Base-by-base conservation (phyloP, 2,113 vertebrate genomes). In the Morone saxatilis region DNA sequence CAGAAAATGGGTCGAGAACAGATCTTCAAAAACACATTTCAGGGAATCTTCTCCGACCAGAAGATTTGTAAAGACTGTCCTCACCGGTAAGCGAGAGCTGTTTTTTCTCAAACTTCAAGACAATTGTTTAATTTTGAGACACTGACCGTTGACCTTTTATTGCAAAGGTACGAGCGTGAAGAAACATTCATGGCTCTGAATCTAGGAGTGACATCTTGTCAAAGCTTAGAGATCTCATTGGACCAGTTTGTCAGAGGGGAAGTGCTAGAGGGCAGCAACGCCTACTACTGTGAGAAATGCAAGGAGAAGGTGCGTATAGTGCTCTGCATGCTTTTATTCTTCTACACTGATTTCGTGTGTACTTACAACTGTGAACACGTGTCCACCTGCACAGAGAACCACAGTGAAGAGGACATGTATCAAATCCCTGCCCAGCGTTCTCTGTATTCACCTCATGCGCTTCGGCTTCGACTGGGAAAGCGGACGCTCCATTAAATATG, bases 41-140 rank as follows among this genome's bases (percentile, higher is more conserved):
- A 99, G 94, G 98, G 98, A 66, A 98, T 99, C 87, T 99, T 98
- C 93, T 99, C 98, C 0, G 98, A 99, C 93, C 98, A 99, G 96
- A 99, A 99, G 94, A 99, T 99, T 90, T 99, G 98, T 88, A 99
- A 99, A 95, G 98, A 99, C 91, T 99, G 98, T 84, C 98, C 98
- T 78, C 98, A 99, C 91, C 96, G 98, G 98, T 99, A 65, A 91
- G 92, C 13, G 7, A 1, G 5, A 36, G 4, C 0, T 0, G 22
- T 5, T 12, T 48, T 43, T 13, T 17, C 31, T 43, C 4, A 47
- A 17, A 16, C 45, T 40, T 11, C 5, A 4, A 4, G 19, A 31
- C n/a, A 13, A 0, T 1, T 38, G 1, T 36, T 22, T 71, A 3
- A n/a, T 41, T 31, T 16, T 22, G 6, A 65, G 4, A 25, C 25